Evolutionary conservation across 1,140 invertebrate species (phyloP), one percentile per base, ranked within the genome.

Genomic region (Theocolax elegans): DNA sequence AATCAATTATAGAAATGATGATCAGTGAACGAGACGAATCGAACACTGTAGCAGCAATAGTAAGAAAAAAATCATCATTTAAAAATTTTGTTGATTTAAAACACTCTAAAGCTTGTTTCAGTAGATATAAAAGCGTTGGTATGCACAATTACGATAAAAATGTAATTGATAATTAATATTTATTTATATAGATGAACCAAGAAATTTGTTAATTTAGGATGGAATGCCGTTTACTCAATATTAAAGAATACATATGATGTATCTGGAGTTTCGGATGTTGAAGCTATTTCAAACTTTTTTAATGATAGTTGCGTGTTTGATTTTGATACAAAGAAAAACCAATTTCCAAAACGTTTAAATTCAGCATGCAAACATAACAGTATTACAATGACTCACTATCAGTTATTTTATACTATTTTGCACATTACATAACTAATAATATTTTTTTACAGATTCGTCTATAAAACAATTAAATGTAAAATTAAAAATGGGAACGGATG

Each of bases 101-200:
- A 76, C 90, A 90, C 3, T 89, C 89, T 66, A 89, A 88, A 44
- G 93, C 92, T 1, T 94, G 92, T 77, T 90, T 94, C 74, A 89
- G 91, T 1, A 84, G 82, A 9, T 91, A 87, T 75, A 88, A 90
- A 76, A 91, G 91, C 21, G 79, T 91, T 25, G 90, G 91, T 42
- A 89, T 35, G 31, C 10, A 6, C 10, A 35, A 35, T 6, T 35
- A 35, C 4, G 10, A 35, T 35, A 35, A 35, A 35, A 35, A n/a
- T n/a, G n/a, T n/a, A n/a, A n/a, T n/a, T n/a, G n/a, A n/a, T n/a
- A n/a, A n/a, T n/a, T n/a, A n/a, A n/a, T n/a, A n/a, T n/a, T n/a
- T n/a, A n/a, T 89, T 87, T 84, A 90, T 77, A 27, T n/a, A 56
- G 35, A 12, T 38, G 35, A 7, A 38, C 12, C 35, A 38, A 12